Evolutionary conservation across 37 sponge, comb jelly and placozoan genomes (phyloP).

Genomic region (Diacarnus erythraeanus): DNA sequence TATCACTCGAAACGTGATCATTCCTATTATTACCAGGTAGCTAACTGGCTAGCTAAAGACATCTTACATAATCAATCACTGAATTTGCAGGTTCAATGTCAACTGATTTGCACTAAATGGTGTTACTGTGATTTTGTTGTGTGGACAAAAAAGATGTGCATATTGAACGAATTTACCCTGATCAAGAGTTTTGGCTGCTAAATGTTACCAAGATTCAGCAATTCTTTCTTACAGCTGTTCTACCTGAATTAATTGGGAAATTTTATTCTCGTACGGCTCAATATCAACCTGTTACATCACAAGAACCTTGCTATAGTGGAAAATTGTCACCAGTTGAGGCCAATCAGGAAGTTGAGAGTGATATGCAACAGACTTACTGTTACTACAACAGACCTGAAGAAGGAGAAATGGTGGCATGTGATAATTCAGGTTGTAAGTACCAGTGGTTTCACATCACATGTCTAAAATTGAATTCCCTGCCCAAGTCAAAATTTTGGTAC

Average conservation of each 20-base stretch:
- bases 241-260: constrained; percentile 61
- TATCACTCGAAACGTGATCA: constrained; percentile 7
- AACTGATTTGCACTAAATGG: constrained; percentile 18
- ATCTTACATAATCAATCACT: neutral
- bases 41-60: neutral
- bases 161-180: constrained; percentile 32
- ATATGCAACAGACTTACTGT: constrained; percentile 46
- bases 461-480: constrained; percentile 14
- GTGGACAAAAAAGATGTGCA: constrained; percentile 30
- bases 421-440: constrained; percentile 32
- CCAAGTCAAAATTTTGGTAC: constrained; percentile 44
- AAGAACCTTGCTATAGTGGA: neutral
- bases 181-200: constrained; percentile 22
- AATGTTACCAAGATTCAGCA: neutral
- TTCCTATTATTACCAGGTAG: constrained; percentile 46
- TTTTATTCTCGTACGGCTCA: constrained; percentile 22
- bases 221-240: constrained; percentile 20
- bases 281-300: neutral
- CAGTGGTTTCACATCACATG: constrained; percentile 63
- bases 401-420: constrained; percentile 62
- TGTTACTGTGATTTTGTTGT: constrained; percentile 57
- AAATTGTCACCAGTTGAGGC: neutral
- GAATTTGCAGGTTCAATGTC: constrained; percentile 35
- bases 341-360: no score
- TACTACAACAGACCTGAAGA: constrained; percentile 39